phyloP scores from a whole-genome alignment of 2,888 invertebrate species.

The Sepioteuthis lessoniana region DNA sequence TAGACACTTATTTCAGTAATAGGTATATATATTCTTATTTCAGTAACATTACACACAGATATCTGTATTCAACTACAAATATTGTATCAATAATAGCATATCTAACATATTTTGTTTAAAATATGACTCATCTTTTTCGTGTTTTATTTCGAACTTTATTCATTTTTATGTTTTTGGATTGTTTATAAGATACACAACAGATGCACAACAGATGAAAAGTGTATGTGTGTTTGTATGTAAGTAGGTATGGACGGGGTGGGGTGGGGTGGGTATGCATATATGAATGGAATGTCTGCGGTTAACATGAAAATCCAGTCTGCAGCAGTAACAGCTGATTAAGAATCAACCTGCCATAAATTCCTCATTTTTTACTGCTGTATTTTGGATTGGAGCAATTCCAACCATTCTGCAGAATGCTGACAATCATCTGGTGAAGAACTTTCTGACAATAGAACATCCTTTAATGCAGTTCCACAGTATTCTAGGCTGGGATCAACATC shows the following conservation, averaged over 20 bases:
- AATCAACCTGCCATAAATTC: constrained; percentile 7
- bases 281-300: background rate
- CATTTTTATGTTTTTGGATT: no score
- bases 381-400: background rate
- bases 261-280: background rate
- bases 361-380: background rate
- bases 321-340: background rate
- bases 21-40: no score
- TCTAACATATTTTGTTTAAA: no score
- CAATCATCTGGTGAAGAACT: background rate
- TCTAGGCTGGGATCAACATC: no score
- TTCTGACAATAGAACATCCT: no score
- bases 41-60: no score
- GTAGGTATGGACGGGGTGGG: background rate
- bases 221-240: background rate
- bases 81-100: no score
- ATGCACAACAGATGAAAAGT: background rate
- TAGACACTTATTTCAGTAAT: no score
- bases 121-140: no score
- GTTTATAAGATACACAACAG: background rate
- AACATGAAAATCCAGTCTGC: background rate
- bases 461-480: no score
- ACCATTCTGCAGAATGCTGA: background rate
- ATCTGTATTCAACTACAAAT: no score
- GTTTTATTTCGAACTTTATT: no score